Percentiles rank a stretch among this genome's conserved stretches.
phyloP scores from a whole-genome alignment of 2,113 vertebrate genomes.

The Monopterus albus region DNA sequence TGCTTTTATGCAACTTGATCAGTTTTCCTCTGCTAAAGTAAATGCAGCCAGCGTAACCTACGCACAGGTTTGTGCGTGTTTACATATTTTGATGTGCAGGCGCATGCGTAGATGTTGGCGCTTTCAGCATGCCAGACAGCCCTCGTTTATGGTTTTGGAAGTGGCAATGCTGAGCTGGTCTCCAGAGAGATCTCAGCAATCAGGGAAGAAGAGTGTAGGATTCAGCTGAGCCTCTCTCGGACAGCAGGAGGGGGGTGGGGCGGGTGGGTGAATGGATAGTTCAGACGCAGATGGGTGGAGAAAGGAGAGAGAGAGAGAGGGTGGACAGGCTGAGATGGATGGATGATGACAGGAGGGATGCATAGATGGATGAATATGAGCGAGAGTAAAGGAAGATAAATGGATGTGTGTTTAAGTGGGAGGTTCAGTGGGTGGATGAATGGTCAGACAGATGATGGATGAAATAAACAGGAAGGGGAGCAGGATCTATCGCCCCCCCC shows the following conservation, averaged over 20 bases:
- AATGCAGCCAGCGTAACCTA: not conserved
- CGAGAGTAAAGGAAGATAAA: constrained; percentile 35
- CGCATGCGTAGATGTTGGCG: constrained; percentile 45
- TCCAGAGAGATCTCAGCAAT: constrained; percentile 57
- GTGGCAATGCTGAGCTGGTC: constrained; percentile 71
- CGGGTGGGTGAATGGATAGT: constrained; percentile 42
- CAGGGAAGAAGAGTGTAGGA: constrained; percentile 36
- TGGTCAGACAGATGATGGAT: constrained; percentile 60
- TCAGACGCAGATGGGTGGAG: constrained; percentile 36
- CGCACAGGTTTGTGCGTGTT: not conserved
- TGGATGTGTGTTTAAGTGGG: constrained; percentile 40
- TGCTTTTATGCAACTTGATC: not conserved
- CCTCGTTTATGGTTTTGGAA: constrained; percentile 46
- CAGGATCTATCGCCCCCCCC: constrained; percentile 21
- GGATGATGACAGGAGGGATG: constrained; percentile 53
- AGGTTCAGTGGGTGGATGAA: constrained; percentile 45
- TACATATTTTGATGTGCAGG: not conserved
- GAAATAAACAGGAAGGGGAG: constrained; percentile 24
- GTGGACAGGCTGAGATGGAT: constrained; percentile 36
- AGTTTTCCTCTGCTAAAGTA: not conserved
- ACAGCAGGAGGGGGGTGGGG: not conserved
- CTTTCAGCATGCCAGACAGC: constrained; percentile 45
- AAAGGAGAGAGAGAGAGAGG: constrained; percentile 18
- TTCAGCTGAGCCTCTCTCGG: constrained; percentile 24
- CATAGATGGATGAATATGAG: constrained; percentile 48